Evolutionary conservation across 1,140 invertebrate genomes (phyloP).

Genomic region (Pectinophora gossypiella): DNA sequence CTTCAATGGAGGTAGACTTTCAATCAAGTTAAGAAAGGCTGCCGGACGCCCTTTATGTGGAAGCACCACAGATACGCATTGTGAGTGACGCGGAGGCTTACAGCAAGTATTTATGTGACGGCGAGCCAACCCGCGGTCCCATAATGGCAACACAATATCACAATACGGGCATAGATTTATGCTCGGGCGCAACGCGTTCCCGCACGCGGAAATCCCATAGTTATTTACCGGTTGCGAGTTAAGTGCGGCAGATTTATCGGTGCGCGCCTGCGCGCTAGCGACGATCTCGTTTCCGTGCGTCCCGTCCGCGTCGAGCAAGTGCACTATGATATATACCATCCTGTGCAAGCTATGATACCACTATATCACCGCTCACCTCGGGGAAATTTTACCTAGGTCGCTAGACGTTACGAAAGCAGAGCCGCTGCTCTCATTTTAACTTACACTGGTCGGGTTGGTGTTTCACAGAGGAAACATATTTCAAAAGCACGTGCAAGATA

Average conservation of each 20-base stretch:
- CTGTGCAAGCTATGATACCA: constrained; percentile 27
- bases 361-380: constrained; percentile 27
- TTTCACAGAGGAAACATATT: too few relatives aligned
- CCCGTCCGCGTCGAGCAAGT: constrained; percentile 30
- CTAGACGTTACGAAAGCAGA: background rate
- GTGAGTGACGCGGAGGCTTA: constrained; percentile 1
- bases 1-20: background rate
- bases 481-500: too few relatives aligned
- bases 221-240: constrained; percentile 74
- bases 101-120: constrained; percentile 63
- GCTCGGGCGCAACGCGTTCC: too few relatives aligned
- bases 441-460: too few relatives aligned
- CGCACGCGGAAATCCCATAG: constrained; percentile 73
- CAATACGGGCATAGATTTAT: constrained; percentile 73
- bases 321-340: constrained; percentile 49
- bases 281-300: constrained; percentile 58
- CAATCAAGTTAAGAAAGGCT: background rate
- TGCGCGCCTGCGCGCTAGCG: constrained; percentile 36
- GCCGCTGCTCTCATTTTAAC: too few relatives aligned
- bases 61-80: background rate
- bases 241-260: constrained; percentile 73
- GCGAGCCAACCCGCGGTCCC: constrained; percentile 44
- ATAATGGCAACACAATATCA: constrained; percentile 74
- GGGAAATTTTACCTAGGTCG: background rate
- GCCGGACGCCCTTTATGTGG: background rate